phyloP scores from a whole-genome alignment of 2,113 vertebrate species.

The Origma solitaria region DNA sequence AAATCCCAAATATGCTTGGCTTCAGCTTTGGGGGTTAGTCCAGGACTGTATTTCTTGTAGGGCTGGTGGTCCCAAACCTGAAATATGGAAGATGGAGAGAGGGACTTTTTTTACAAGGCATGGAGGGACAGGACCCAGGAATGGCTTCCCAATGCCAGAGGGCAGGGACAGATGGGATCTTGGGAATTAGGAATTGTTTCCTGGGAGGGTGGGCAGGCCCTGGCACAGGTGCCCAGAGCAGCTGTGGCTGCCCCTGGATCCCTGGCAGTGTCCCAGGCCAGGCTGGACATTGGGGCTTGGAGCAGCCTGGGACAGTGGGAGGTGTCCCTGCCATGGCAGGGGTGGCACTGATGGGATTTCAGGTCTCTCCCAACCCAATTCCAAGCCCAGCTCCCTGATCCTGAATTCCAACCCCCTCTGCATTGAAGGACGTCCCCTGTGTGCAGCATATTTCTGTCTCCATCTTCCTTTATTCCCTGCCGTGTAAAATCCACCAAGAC shows the following conservation, averaged over 20 bases:
- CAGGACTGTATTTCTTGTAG: not conserved
- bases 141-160: not conserved
- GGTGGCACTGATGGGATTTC: fast-evolving
- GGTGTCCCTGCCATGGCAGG: not conserved
- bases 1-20: not conserved
- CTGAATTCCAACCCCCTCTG: not conserved
- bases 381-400: not conserved
- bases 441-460: not conserved
- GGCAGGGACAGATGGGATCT: fast-evolving
- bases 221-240: not conserved
- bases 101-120: too few species aligned
- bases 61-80: not conserved
- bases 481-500: not conserved
- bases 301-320: not conserved
- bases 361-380: not conserved
- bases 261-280: not conserved
- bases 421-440: not conserved
- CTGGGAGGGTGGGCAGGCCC: not conserved
- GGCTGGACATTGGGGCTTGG: not conserved
- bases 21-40: not conserved
- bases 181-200: not conserved
- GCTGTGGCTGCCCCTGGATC: not conserved
- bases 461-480: not conserved
- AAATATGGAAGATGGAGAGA: not conserved
- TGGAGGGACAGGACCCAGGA: fast-evolving